phyloP scores from a whole-genome alignment of 2,113 vertebrate genomes.

The Ceratotherium simum region DNA sequence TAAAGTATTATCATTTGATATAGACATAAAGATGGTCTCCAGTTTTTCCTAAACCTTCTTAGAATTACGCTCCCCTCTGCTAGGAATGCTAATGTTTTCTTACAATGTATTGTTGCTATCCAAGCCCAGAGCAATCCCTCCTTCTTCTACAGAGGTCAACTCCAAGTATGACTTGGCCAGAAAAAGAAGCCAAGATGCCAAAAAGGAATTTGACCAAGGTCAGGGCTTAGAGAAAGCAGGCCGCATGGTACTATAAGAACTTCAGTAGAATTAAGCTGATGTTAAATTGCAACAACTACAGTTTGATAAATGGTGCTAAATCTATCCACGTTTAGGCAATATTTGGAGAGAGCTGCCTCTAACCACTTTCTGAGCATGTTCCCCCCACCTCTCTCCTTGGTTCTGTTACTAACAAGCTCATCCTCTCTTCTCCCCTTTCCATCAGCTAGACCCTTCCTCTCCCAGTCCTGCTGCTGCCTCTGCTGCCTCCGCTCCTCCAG shows the following conservation, averaged over 20 bases:
- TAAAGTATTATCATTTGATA: background rate
- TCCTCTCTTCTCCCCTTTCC: background rate
- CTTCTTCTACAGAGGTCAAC: background rate
- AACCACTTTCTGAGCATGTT: background rate
- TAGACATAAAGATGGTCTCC: background rate
- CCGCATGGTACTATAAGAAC: background rate
- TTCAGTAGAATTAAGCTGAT: background rate
- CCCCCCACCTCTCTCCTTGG: background rate
- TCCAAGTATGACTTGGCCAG: background rate
- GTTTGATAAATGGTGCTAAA: background rate
- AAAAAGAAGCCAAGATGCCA: background rate
- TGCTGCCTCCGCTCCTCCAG: background rate
- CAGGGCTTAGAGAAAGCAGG: background rate
- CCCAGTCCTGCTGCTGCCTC: background rate
- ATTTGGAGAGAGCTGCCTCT: background rate
- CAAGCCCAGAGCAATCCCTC: background rate
- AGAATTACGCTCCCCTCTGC: background rate
- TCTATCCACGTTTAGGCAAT: background rate
- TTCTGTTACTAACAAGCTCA: background rate
- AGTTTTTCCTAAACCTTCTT: background rate
- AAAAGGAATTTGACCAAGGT: background rate
- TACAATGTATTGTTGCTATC: background rate
- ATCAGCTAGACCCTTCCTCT: background rate
- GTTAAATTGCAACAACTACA: background rate
- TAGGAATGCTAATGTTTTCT: background rate